Evolutionary conservation across 2,888 invertebrate species (phyloP), one percentile per base, ranked within the genome.

Genomic region (Aporophyla lueneburgensis): DNA sequence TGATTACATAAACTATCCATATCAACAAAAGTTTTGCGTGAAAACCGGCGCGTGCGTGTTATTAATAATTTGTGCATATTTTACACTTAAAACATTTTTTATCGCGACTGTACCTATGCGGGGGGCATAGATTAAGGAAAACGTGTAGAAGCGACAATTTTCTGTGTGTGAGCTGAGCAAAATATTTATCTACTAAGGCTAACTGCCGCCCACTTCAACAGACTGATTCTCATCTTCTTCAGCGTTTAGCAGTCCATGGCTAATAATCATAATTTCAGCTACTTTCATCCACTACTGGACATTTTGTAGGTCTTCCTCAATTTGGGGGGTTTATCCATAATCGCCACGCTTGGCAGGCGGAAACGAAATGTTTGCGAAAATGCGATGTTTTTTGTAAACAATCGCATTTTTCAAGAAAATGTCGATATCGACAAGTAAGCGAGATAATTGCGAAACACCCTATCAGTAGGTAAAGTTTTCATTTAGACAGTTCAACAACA

Each of bases 31-130:
- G 76, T 89, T 90, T 92, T 86, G 89, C 90, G 91, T 92, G 91
- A 87, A 89, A 78, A 65, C 76, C 65, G n/a, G 49, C 68, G 69
- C 72, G 89, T 91, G 93, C 93, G 93, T 93, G 93, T 83, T 89
- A 88, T 89, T 89, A 86, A 91, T 90, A 91, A 93, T 93, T 92
- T 93, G 92, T 93, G 93, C 91, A 93, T 93, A 93, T 92, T 92
- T 93, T 91, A 92, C 89, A 89, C 86, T 88, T 82, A 84, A 76
- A 88, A 88, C 86, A 88, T 86, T 87, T 90, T 89, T 92, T 90
- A 90, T 88, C 87, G 88, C 80, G 80, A 87, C 84, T 87, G 83
- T 88, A 71, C 83, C 74, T 66, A 53, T 62, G 21, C 67, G 58
- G 40, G 69, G 61, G 71, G n/a, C 56, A 65, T 27, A 46, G 79